These are phyloP conservation scores for Micromys minutus DNA, from an alignment of 2,113 vertebrate species.

Conservation along the genomic window DNA sequence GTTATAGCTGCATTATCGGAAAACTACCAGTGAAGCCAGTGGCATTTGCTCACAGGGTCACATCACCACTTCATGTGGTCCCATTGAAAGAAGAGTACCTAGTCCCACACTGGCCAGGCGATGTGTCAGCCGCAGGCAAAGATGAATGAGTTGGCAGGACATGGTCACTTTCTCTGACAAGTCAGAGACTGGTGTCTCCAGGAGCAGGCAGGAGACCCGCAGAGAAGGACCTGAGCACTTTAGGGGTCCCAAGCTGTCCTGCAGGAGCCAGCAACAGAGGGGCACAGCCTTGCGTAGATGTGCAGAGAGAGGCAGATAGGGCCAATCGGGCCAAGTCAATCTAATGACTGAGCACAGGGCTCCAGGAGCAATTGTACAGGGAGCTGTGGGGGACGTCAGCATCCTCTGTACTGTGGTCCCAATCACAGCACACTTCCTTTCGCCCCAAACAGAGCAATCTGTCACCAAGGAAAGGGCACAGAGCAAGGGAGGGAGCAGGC, in stretches of 20 bases:
- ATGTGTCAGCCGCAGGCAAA: not conserved
- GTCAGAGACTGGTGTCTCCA: not conserved
- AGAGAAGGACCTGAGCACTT: not conserved
- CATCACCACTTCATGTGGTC: not conserved
- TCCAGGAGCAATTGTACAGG: not conserved
- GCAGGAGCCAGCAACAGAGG: not conserved
- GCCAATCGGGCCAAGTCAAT: not conserved
- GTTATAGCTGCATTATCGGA: not conserved
- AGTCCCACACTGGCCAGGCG: not conserved
- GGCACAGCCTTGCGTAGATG: not conserved
- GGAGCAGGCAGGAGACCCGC: not conserved
- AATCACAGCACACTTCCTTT: conserved; percentile 20
- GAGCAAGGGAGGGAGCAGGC: not conserved
- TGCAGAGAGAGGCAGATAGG: not conserved
- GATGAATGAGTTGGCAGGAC: not conserved
- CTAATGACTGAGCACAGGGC: not conserved
- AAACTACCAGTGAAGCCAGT: not conserved
- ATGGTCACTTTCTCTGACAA: not conserved
- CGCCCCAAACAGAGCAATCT: not conserved
- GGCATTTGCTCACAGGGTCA: not conserved
- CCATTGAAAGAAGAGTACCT: not conserved
- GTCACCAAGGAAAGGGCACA: not conserved
- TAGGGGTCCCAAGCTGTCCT: not conserved
- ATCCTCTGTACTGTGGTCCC: not conserved
- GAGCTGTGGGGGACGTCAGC: not conserved